Base-by-base conservation (phyloP, 2,113 vertebrate genomes). In the Paratilapia polleni region DNA sequence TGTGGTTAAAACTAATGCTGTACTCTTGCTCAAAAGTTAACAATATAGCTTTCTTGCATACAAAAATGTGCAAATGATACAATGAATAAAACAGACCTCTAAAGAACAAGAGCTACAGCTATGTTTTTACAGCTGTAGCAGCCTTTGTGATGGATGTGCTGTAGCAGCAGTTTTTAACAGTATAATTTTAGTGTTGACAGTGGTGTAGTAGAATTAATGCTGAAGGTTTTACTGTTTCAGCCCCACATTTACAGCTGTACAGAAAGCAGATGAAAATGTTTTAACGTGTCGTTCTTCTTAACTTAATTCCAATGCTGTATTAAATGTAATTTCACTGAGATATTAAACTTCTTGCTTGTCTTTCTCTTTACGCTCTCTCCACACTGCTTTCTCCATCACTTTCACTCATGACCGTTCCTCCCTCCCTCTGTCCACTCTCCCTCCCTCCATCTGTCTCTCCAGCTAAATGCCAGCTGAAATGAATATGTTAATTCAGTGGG, bases 391-490 rank as follows among this genome's bases (percentile, higher is more conserved):
- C 83, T 78, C 78, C 77, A 58, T 64, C 77, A 20, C 77, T 75
- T 70, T 76, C 61, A 70, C 63, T 77, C 60, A 31, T 13, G 57
- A 31, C 63, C 6, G 1, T 56, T 56, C n/a, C n/a, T 41, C 14
- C 58, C 28, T 47, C 43, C 43, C 24, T 31, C 22, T 10, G 2
- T 26, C 56, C 28, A 36, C n/a, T 20, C 54, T 15, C 47, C 41
- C 78, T 64, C 41, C 82, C 87, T 91, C 88, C 86, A 78, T 90
- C 91, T 83, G 70, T 84, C 81, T 87, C 54, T 49, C 34, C 85
- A 22, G 83, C 87, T 83, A 89, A 90, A 91, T 89, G 91, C 85
- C 87, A 91, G 54, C 81, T 63, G 56, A 88, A 90, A 91, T 91
- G 83, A 92, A 91, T 88, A 93, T 92, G 89, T 89, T 91, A 91